Conservation (phyloP, 2,113 vertebrate genomes). For the Malurus alboscapulatus region DNA sequence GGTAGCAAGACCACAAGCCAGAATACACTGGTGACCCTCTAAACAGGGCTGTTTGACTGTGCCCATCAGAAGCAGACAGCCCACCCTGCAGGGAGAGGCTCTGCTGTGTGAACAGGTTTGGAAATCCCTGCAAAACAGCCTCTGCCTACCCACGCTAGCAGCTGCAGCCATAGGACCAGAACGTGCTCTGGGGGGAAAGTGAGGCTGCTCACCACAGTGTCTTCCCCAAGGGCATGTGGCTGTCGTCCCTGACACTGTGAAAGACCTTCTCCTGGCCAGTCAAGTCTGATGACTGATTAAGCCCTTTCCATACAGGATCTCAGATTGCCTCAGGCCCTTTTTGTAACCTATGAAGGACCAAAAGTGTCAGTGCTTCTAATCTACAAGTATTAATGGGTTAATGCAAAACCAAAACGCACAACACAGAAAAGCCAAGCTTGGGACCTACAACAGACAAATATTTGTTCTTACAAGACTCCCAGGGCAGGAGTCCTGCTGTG, state of each 20-base stretch:
- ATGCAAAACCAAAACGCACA: conserved; percentile 2
- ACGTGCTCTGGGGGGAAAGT: background rate
- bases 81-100: background rate
- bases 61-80: background rate
- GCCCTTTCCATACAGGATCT: conserved; percentile 10
- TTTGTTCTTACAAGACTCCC: conserved; percentile 36
- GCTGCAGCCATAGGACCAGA: background rate
- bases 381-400: background rate
- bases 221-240: background rate
- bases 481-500: conserved; percentile 54
- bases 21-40: background rate
- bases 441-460: background rate
- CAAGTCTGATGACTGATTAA: background rate
- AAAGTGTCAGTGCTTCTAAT: conserved; percentile 65
- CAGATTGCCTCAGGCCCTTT: conserved; percentile 42
- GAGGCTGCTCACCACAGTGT: background rate
- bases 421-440: conserved; percentile 23
- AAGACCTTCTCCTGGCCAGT: background rate
- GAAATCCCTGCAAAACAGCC: background rate
- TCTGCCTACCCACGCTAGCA: background rate
- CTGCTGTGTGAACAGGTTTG: fast-evolving
- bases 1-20: background rate
- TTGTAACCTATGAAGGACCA: conserved; percentile 20
- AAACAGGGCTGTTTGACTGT: background rate
- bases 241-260: background rate